Evolutionary conservation across 2,888 invertebrate genomes (phyloP).

Genomic region (Stenurella melanura): DNA sequence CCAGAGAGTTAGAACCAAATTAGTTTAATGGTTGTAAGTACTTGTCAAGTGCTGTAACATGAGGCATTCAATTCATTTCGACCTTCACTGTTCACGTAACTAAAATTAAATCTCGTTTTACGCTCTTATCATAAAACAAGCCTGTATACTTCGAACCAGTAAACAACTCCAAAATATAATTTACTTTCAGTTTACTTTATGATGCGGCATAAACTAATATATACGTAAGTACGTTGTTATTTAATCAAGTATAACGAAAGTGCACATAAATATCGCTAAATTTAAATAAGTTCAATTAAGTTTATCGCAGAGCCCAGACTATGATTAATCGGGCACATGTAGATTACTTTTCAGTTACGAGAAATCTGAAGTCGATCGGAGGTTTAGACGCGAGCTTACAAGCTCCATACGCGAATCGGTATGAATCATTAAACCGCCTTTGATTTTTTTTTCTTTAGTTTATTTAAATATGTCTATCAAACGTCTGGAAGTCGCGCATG

Average conservation of each 20-base stretch:
- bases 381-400: background rate
- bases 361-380: constrained; percentile 33
- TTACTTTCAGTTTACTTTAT: background rate
- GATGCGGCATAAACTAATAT: background rate
- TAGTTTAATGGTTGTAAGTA: too few relatives aligned
- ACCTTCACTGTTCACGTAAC: too few relatives aligned
- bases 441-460: background rate
- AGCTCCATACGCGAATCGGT: constrained; percentile 7
- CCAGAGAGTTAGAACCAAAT: too few relatives aligned
- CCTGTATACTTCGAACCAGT: background rate
- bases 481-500: constrained; percentile 16
- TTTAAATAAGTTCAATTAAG: constrained; percentile 20
- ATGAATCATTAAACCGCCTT: background rate
- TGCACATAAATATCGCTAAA: background rate
- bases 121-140: background rate
- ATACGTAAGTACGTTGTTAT: background rate
- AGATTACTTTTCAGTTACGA: constrained; percentile 39
- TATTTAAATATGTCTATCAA: constrained; percentile 25
- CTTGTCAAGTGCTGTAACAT: too few relatives aligned
- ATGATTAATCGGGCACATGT: constrained; percentile 37
- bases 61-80: too few relatives aligned
- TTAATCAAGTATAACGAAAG: background rate
- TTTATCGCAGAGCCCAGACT: constrained; percentile 29
- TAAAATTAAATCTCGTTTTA: too few relatives aligned
- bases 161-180: background rate